Evolutionary conservation across 2,797 vertebrate genomes (phyloP).

Genomic region (Masticophis lateralis): DNA sequence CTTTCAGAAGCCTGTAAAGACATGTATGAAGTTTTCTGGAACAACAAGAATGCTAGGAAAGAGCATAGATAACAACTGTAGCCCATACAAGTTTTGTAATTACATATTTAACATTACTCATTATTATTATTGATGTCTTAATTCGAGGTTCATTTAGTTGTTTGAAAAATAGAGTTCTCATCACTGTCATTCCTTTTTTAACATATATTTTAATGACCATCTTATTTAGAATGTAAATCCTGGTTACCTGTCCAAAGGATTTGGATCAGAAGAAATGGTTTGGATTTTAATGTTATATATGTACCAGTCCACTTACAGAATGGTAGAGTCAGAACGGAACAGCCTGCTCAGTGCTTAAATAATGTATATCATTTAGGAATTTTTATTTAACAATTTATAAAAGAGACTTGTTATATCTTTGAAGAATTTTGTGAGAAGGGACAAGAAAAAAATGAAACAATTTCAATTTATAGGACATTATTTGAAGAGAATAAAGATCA

Average conservation of each 20-base stretch:
- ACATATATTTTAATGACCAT: neutral
- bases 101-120: neutral
- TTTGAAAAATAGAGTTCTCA: neutral
- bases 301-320: neutral
- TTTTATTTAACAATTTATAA: neutral
- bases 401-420: neutral
- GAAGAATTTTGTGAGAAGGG: neutral
- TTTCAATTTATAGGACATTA: neutral
- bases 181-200: neutral
- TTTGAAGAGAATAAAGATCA: neutral
- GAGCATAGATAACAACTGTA: neutral
- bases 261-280: neutral
- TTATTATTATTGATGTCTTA: neutral
- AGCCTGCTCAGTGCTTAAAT: neutral
- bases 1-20: neutral
- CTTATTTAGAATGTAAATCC: neutral
- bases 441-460: neutral
- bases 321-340: neutral
- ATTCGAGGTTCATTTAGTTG: neutral
- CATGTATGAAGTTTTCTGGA: neutral
- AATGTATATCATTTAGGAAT: neutral
- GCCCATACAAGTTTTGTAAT: neutral
- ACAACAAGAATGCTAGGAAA: neutral
- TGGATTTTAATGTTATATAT: neutral
- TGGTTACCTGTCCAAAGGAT: neutral